Evolutionary conservation across 2,888 invertebrate species (phyloP), one percentile per base, ranked within the genome.

Genomic region (Drosophila siamana): DNA sequence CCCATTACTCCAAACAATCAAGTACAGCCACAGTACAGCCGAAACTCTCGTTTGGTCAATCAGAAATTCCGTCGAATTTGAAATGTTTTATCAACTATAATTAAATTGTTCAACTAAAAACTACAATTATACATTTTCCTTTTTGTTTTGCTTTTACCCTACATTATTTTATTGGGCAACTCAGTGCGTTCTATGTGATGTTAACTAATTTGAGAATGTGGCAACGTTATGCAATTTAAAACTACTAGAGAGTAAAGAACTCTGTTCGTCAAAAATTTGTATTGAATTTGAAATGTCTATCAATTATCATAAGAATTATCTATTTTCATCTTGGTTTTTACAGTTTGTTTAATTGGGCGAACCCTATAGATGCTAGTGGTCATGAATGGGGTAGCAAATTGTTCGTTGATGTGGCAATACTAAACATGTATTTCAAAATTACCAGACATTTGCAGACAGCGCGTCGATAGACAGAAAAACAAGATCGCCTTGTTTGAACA

Each of bases 401-500:
- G 2, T 30, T 30, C 1, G 11, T 3, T 33, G 4, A 19, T 55
- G 13, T 9, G 8, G 11, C 36, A 38, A 7, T 9, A 1, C 11
- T 33, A 54, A 43, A 16, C 16, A 55, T 55, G 40, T 43, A 47
- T 59, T 75, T 77, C 28, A 59, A 75, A 75, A 41, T 50, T 73
- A 69, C 51, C 78, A 43, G 78, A 52, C 55, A 46, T 24, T 33
- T 33, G n/a, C n/a, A 33, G 33, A 4, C 54, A 48, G 24, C 19
- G 75, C 78, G 78, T 75, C 75, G 73, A 71, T 75, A 64, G 40
- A 36, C 26, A 41, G 6, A 28, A 15, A 8, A 30, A 38, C 13
- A 9, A 9, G 54, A 66, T 74, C 62, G 38, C 52, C 24, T 33
- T 59, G 36, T 60, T 74, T 64, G 26, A 77, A 72, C 26, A 47